phyloP scores from a whole-genome alignment of 1,140 invertebrate genomes.

The Battus philenor region DNA sequence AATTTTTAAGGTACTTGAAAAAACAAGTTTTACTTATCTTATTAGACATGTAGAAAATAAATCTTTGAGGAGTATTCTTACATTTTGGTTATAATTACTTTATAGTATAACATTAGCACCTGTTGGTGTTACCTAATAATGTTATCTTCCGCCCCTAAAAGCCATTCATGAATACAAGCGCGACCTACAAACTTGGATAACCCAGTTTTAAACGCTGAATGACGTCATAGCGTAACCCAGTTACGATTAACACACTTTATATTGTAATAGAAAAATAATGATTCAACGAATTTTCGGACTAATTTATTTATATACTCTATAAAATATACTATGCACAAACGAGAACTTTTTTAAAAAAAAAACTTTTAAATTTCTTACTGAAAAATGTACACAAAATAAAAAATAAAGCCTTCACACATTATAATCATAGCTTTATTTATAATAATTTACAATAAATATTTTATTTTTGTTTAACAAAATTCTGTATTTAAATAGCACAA shows the following conservation, averaged over 20 bases:
- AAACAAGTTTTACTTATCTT: too few relatives aligned
- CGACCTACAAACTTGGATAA: slow-evolving; percentile 6
- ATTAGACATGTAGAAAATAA: too few relatives aligned
- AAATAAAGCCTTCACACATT: background rate
- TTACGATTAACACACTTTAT: background rate
- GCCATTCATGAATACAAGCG: background rate
- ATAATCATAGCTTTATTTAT: too few relatives aligned
- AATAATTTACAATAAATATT: too few relatives aligned
- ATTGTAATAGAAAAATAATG: too few relatives aligned
- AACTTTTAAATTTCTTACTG: background rate
- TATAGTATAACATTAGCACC: background rate
- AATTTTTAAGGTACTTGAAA: too few relatives aligned
- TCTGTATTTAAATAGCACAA: too few relatives aligned
- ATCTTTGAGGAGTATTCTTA: background rate
- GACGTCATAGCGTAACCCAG: slow-evolving; percentile 8
- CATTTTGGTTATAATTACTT: too few relatives aligned
- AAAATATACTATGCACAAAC: background rate
- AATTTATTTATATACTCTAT: background rate
- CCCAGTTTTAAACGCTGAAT: slow-evolving; percentile 2
- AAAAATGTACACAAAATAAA: background rate
- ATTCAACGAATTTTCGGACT: too few relatives aligned
- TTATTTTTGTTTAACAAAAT: too few relatives aligned
- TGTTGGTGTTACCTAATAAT: background rate
- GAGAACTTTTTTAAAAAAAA: background rate
- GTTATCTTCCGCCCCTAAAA: background rate